A percentile compares a stretch with the other conserved stretches of the same genome.
Conservation (phyloP, 2,797 vertebrate genomes). For the Discoglossus pictus region DNA sequence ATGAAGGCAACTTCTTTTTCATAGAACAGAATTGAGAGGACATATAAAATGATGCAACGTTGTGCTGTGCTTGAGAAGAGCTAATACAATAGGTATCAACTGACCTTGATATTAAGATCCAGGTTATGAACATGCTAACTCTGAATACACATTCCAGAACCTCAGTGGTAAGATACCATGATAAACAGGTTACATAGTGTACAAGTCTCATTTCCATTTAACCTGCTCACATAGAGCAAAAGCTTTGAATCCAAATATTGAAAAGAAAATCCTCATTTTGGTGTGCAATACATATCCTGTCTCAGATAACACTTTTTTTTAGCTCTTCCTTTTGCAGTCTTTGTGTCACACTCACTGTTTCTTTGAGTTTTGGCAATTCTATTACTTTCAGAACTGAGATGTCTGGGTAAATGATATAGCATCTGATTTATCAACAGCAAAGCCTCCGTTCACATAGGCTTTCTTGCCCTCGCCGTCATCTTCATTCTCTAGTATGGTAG, state of each 20-base stretch:
- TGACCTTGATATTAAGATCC: conserved; percentile 49
- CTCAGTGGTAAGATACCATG: conserved; percentile 39
- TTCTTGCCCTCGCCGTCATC: conserved; percentile 82
- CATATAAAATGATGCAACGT: conserved; percentile 51
- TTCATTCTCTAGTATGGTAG: conserved; percentile 76
- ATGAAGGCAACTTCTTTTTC: conserved; percentile 54
- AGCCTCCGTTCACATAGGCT: conserved; percentile 93
- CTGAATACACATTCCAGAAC: conserved; percentile 53
- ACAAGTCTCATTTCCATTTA: conserved; percentile 53
- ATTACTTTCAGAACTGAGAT: conserved; percentile 86
- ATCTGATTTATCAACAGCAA: conserved; percentile 93
- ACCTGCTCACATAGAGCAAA: conserved; percentile 49
- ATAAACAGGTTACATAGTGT: conserved; percentile 51
- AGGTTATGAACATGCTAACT: conserved; percentile 54
- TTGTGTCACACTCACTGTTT: conserved; percentile 53
- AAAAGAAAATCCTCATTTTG: conserved; percentile 56
- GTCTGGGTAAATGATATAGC: conserved; percentile 95
- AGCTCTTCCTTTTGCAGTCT: conserved; percentile 52
- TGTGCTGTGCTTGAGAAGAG: conserved; percentile 60
- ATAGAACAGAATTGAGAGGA: conserved; percentile 57
- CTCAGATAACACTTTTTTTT: conserved; percentile 41
- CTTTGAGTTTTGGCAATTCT: conserved; percentile 47
- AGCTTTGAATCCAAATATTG: conserved; percentile 54
- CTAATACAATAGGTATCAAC: conserved; percentile 47
- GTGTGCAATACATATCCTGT: conserved; percentile 51